A percentile compares a stretch with the other conserved stretches of the same genome.
Conservation (phyloP, 2,888 invertebrate species). For the Syritta pipiens region DNA sequence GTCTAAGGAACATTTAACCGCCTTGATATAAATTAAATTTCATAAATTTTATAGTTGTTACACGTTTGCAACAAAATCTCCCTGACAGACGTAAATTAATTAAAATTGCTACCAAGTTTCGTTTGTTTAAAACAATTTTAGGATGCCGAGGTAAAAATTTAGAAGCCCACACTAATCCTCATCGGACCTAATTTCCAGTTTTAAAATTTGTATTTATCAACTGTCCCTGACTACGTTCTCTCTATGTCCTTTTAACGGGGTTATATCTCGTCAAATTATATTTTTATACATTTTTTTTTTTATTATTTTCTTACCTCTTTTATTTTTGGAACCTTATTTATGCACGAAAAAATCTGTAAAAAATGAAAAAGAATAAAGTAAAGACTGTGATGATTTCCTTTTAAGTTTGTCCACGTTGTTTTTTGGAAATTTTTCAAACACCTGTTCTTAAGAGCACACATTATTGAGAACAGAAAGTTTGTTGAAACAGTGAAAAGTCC, state of each 20-base stretch:
- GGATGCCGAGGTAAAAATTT: too few relatives aligned
- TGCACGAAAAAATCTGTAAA: constrained; percentile 7
- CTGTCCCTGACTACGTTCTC: constrained; percentile 4
- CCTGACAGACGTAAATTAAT: too few relatives aligned
- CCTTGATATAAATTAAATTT: too few relatives aligned
- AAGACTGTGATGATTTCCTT: constrained; percentile 68
- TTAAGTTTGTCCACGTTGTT: constrained; percentile 39
- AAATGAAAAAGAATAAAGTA: constrained; percentile 32
- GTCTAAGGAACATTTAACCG: too few relatives aligned
- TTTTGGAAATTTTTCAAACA: constrained; percentile 39
- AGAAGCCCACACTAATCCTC: too few relatives aligned
- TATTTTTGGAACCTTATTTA: constrained; percentile 45
- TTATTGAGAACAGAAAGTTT: background rate
- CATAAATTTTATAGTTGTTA: too few relatives aligned
- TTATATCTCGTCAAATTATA: constrained; percentile 33
- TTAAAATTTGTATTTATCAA: constrained; percentile 33
- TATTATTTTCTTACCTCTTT: background rate
- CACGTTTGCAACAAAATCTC: too few relatives aligned
- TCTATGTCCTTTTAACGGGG: constrained; percentile 17
- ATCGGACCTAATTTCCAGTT: background rate
- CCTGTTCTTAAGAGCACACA: constrained; percentile 17
- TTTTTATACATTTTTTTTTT: constrained; percentile 10
- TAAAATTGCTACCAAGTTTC: too few relatives aligned
- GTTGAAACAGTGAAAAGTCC: constrained; percentile 41
- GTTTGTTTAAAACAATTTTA: too few relatives aligned